phyloP scores from a whole-genome alignment of 2,888 invertebrate genomes.

The Steinernema carpocapsae region DNA sequence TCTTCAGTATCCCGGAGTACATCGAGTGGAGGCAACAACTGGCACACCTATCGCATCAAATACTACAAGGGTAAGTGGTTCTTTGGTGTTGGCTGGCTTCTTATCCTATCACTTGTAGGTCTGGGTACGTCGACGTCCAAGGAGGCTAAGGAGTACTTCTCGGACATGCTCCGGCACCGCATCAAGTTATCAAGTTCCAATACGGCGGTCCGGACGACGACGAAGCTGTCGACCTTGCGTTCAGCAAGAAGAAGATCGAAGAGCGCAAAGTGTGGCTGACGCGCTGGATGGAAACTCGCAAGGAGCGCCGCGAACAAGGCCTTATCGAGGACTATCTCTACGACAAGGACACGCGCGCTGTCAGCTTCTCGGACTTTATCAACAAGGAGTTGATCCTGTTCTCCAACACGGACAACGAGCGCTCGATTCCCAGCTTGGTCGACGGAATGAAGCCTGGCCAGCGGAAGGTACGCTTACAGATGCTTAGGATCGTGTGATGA shows the following conservation, averaged over 20 bases:
- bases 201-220: slow-evolving; percentile 88
- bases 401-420: slow-evolving; percentile 69
- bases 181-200: slow-evolving; percentile 72
- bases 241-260: slow-evolving; percentile 90
- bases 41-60: slow-evolving; percentile 89
- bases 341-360: slow-evolving; percentile 61
- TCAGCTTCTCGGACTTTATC: slow-evolving; percentile 63
- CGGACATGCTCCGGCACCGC: slow-evolving; percentile 84
- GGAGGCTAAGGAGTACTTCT: slow-evolving; percentile 98
- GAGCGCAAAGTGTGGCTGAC: slow-evolving; percentile 96
- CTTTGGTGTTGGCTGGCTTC: no score
- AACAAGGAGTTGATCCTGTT: slow-evolving; percentile 66
- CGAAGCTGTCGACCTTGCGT: slow-evolving; percentile 89
- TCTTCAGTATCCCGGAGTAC: slow-evolving; percentile 96
- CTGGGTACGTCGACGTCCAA: slow-evolving; percentile 98
- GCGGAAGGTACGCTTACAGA: slow-evolving; percentile 76
- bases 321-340: slow-evolving; percentile 65
- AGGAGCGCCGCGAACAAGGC: slow-evolving; percentile 53
- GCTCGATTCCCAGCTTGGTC: slow-evolving; percentile 79
- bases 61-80: slow-evolving; percentile 93
- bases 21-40: slow-evolving; percentile 94
- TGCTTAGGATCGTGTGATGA: no score
- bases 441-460: slow-evolving; percentile 91
- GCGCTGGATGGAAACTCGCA: slow-evolving; percentile 83
- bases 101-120: slow-evolving; percentile 76